These are phyloP conservation scores for Helobdella robusta DNA, from an alignment of 2,888 invertebrate genomes.

Conservation along the genomic window DNA sequence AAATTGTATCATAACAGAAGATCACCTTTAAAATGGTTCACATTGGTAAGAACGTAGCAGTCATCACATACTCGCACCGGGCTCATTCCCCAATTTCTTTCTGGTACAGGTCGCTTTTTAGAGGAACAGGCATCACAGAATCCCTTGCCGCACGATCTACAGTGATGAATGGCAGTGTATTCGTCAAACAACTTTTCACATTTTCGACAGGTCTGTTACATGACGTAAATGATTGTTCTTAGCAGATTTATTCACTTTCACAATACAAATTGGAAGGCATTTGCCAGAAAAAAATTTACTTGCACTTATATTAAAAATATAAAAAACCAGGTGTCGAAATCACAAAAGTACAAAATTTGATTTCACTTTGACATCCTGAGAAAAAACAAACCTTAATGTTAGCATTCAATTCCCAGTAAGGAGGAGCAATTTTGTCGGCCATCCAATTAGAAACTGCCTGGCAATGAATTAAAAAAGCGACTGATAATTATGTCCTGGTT, in stretches of 20 bases:
- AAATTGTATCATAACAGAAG: too few relatives aligned
- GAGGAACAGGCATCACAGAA: constrained; percentile 67
- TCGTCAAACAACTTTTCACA: constrained; percentile 53
- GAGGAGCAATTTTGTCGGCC: constrained; percentile 68
- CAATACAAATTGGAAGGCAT: too few relatives aligned
- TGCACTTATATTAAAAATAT: too few relatives aligned
- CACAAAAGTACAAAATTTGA: too few relatives aligned
- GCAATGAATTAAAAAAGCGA: neutral
- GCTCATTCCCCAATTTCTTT: constrained; percentile 60
- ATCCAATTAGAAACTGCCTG: constrained; percentile 59
- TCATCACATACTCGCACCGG: constrained; percentile 66
- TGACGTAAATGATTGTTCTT: too few relatives aligned
- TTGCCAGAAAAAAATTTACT: too few relatives aligned
- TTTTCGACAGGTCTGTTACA: constrained; percentile 57
- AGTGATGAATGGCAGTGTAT: constrained; percentile 54
- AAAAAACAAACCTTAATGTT: constrained; percentile 64
- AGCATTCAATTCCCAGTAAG: constrained; percentile 69
- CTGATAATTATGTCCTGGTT: too few relatives aligned
- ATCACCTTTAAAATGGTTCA: too few relatives aligned
- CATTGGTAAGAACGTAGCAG: too few relatives aligned
- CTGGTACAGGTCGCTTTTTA: constrained; percentile 61
- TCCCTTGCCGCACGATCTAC: constrained; percentile 68
- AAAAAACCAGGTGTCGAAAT: too few relatives aligned
- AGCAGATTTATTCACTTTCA: too few relatives aligned
- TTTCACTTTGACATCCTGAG: too few relatives aligned